Conservation (phyloP, 2,113 vertebrate genomes). For the Daboia siamensis region DNA sequence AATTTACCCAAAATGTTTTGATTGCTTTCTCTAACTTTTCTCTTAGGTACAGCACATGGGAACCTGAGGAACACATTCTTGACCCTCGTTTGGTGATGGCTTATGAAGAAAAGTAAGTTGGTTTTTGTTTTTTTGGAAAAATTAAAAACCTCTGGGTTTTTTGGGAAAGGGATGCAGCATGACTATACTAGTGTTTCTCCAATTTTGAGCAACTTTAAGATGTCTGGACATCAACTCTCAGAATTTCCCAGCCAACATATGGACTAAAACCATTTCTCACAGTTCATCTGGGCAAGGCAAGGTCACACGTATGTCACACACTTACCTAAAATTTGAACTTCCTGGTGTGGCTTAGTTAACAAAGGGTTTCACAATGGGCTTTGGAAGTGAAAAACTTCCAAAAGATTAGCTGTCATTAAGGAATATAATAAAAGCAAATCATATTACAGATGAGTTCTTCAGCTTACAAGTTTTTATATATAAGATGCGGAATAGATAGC, state of each 20-base stretch:
- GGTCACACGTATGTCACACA: not conserved
- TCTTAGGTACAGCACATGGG: conserved; percentile 96
- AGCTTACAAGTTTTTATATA: not conserved
- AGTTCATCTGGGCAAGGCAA: not conserved
- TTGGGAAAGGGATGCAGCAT: conserved; percentile 20
- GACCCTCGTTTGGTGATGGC: conserved; percentile 96
- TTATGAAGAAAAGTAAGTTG: conserved; percentile 94
- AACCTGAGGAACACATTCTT: conserved; percentile 97
- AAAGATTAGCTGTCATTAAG: not conserved
- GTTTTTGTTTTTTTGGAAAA: conserved; percentile 24
- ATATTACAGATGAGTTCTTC: not conserved
- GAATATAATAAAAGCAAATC: not conserved
- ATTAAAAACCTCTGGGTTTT: conserved; percentile 6
- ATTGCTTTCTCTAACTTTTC: conserved; percentile 48
- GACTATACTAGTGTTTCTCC: not conserved
- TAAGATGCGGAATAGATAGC: not conserved
- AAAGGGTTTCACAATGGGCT: not conserved
- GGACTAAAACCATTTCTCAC: not conserved
- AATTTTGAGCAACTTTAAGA: not conserved
- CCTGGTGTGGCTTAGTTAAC: not conserved
- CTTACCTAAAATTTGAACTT: not conserved
- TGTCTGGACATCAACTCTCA: not conserved
- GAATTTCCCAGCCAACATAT: not conserved
- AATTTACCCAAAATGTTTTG: conserved; percentile 23
- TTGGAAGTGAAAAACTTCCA: not conserved